Conservation (phyloP, 30 jellyfish, hydroid and myxozoan genomes). For the Chrysaora quinquecirrha region DNA sequence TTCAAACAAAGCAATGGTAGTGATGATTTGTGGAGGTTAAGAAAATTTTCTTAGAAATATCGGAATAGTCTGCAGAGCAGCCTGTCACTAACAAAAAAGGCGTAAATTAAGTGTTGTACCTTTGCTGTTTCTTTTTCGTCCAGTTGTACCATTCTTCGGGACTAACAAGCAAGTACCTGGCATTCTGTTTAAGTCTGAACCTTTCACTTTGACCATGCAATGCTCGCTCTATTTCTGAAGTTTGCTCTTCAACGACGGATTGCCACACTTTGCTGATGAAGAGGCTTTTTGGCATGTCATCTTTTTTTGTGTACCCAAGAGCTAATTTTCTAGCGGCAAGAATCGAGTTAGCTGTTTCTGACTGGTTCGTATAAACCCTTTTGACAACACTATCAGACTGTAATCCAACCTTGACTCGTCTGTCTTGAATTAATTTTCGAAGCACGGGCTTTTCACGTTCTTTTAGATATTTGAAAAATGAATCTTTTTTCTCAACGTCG, state of each 20-base stretch:
- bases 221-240: not conserved
- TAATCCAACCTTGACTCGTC: constrained; percentile 1
- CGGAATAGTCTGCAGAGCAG: too few relatives aligned
- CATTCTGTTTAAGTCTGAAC: not conserved
- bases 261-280: not conserved
- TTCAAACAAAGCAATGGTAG: too few relatives aligned
- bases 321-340: constrained; percentile 13
- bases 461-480: constrained; percentile 4
- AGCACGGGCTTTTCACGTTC: constrained; percentile 13
- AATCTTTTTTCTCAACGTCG: not conserved
- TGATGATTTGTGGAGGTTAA: too few relatives aligned
- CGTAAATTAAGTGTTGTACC: too few relatives aligned
- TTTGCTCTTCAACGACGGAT: not conserved
- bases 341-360: too few relatives aligned
- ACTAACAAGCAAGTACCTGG: not conserved
- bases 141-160: not conserved
- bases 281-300: constrained; percentile 1
- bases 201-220: not conserved
- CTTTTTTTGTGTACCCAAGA: constrained; percentile 23
- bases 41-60: too few relatives aligned
- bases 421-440: not conserved
- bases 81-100: too few relatives aligned
- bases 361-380: too few relatives aligned
- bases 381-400: not conserved
- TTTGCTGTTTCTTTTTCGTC: not conserved